Percentiles rank a stretch among this genome's conserved stretches.
phyloP scores from a whole-genome alignment of 2,113 vertebrate species.

The Pedetes capensis region DNA sequence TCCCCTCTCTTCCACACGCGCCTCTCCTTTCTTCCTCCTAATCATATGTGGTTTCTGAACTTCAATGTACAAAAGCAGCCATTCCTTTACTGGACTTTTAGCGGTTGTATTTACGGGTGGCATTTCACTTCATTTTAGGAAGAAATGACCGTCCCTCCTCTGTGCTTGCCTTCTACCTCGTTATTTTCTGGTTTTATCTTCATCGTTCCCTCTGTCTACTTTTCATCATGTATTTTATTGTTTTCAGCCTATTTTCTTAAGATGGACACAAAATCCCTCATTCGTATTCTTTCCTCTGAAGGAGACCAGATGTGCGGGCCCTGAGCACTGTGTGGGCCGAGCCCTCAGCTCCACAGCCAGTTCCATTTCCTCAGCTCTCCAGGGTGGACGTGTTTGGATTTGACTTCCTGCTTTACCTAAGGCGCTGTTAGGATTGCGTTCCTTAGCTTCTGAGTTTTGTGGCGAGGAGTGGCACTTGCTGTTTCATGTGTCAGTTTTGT shows the following conservation, averaged over 20 bases:
- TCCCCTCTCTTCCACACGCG: rapidly evolving
- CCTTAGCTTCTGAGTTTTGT: neutral
- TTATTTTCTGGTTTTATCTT: neutral
- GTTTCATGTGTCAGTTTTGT: neutral
- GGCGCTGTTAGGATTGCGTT: neutral
- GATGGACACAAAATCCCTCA: rapidly evolving
- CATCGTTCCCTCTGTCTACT: neutral
- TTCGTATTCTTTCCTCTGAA: too few species aligned
- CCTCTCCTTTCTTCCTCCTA: neutral
- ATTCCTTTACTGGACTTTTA: rapidly evolving
- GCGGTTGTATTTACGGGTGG: rapidly evolving
- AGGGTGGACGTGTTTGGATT: too few species aligned
- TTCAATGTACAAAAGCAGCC: rapidly evolving
- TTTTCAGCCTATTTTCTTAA: neutral
- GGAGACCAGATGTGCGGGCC: too few species aligned
- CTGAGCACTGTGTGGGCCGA: rapidly evolving
- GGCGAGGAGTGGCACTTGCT: too few species aligned
- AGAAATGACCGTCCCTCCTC: neutral
- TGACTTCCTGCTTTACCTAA: neutral
- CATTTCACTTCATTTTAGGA: neutral
- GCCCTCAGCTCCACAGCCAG: neutral
- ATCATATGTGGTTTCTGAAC: neutral
- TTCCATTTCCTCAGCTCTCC: neutral
- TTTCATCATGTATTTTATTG: neutral
- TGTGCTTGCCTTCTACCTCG: neutral